phyloP scores from a whole-genome alignment of 2,888 invertebrate species.

The Mycalesis mineus region DNA sequence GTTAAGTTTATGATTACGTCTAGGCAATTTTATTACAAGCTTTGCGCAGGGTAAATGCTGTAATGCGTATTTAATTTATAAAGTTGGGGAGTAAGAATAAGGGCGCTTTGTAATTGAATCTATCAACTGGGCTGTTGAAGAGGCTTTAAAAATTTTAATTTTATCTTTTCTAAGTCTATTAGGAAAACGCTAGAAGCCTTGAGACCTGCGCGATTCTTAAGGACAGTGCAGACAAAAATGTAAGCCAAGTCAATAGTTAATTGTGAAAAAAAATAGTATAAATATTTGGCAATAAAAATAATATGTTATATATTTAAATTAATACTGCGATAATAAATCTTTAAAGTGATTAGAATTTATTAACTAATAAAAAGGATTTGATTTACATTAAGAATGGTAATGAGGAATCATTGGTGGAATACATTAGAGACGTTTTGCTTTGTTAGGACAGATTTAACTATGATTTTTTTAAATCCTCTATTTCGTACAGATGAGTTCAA shows the following conservation, averaged over 20 bases:
- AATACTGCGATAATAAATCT: slow-evolving; percentile 17
- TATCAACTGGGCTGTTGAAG: too few species aligned
- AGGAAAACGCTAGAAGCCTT: not conserved
- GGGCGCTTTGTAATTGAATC: not conserved
- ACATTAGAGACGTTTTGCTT: slow-evolving; percentile 9
- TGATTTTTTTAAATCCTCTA: too few species aligned
- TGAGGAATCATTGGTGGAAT: slow-evolving; percentile 8
- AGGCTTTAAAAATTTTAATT: not conserved
- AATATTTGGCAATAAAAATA: slow-evolving; percentile 20
- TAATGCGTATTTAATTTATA: slow-evolving; percentile 22
- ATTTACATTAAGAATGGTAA: slow-evolving; percentile 18
- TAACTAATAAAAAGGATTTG: slow-evolving; percentile 14
- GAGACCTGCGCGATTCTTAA: not conserved
- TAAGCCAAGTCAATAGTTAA: not conserved
- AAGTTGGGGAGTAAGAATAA: slow-evolving; percentile 19
- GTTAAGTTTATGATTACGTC: slow-evolving; percentile 27
- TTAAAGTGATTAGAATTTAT: slow-evolving; percentile 18
- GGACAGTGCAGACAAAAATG: not conserved
- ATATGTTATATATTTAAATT: slow-evolving; percentile 15
- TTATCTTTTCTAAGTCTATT: too few species aligned
- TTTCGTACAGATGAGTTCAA: too few species aligned
- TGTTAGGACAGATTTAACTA: not conserved
- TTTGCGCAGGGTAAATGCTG: slow-evolving; percentile 22
- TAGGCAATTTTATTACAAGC: slow-evolving; percentile 27
- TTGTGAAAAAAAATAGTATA: not conserved